Base-by-base conservation (phyloP, 92 coral and sea anemone genomes). In the Palythoa grandiflora region DNA sequence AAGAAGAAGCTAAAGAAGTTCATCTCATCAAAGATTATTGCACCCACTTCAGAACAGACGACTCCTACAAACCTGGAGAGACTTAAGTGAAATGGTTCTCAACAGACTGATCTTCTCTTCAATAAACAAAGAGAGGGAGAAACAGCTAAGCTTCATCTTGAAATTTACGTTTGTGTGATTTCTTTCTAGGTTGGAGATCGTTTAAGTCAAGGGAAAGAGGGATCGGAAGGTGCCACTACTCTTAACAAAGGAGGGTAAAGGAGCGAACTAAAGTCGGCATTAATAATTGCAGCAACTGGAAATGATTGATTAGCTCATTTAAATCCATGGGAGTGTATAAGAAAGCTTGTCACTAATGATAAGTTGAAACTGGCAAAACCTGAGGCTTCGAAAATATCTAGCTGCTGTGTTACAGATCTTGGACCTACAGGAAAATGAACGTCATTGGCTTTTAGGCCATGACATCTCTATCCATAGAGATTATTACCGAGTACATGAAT, bases 381-480 rank as follows among this genome's bases (percentile, higher is more conserved):
- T 9, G 90, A 85, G 48, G 68, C 80, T 38, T 17, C 40, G 90
- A 73, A 92, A 89, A 50, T 86, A 92, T 81, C 84, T 90, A 17
- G 92, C 87, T 7, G 86, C 92, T 11, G 92, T 90, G 4, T 85
- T 90, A 38, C 83, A 86, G 52, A 28, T 87, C 35, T 50, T 90
- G 36, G 90, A 90, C 74, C 84, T 90, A 1, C 84, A 87, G 20
- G 88, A 87, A 19, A 87, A 80, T 1, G 87, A 86, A 16, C 87
- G 89, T 0, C 92, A 85, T 51, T 85, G 87, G 87, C 92, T 90
- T n/a, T 3, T 90, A 4, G 90, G 93, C 4, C 93, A 87, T 75
- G 88, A 90, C 12, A 80, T 90, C 20, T 35, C 14, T 28, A 68
- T 90, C 12, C 92, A 87, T 70, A 79, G 85, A 37, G 87, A 90